Base-by-base conservation (phyloP, 2,113 vertebrate genomes). In the Steatornis caripensis region DNA sequence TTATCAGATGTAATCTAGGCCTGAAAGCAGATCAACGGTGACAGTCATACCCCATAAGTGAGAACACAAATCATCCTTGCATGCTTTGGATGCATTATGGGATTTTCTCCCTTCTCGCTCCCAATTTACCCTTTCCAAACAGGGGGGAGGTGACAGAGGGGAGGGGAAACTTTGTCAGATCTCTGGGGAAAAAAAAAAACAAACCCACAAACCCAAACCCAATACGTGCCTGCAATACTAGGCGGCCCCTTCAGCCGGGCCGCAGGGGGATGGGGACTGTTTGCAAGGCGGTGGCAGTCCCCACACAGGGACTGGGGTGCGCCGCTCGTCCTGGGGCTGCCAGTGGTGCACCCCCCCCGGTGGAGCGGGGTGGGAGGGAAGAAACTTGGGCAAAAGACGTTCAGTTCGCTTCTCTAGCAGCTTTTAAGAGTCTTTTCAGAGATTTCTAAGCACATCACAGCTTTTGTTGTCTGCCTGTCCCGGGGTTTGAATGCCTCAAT, bases 1-100 rank as follows among this genome's bases (percentile, higher is more conserved):
- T 98, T 98, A 98, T 99, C 98, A 98, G 98, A 98, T 98, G 98
- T 98, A 98, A 98, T 98, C 98, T 98, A 94, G 96, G 96, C 93
- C 94, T 98, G 97, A 98, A 98, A 98, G 95, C 98, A 98, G 98
- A 99, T 98, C 98, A 97, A 43, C 95, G 51, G 96, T 97, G 98
- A 99, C 98, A 98, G 98, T 98, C 97, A 87, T 93, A 97, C 92
- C 95, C 98, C 89, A 37, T 96, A 97, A 98, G 97, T 94, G 93
- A 97, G 98, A 96, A 96, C 97, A 97, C 97, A 98, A 97, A 98
- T 98, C 98, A 97, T 97, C 94, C 94, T 94, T 86, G 85, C 62
- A 16, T 92, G 84, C 95, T 93, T 89, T 45, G 91, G 93, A 97
- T 91, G 97, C 95, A 87, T 97, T 97, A 89, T 8, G 95, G 83